A percentile compares a stretch with the other conserved stretches of the same genome.
These are phyloP conservation scores for Bovichtus variegatus DNA, from an alignment of 2,797 vertebrate genomes.

Conservation along the genomic window DNA sequence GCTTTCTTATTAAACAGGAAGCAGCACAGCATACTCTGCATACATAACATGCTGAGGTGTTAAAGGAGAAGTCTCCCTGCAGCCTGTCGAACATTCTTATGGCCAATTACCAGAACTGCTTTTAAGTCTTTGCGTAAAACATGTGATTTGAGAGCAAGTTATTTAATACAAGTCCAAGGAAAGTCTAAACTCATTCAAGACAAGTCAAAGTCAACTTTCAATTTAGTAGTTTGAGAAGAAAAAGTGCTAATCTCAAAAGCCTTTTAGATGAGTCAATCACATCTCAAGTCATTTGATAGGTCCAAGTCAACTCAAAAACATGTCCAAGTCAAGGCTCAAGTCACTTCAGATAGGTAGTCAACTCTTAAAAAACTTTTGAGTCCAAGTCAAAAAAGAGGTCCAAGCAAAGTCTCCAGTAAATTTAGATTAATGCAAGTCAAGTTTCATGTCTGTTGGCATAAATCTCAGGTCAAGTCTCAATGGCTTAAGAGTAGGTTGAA, in stretches of 20 bases:
- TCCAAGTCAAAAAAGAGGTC: not conserved
- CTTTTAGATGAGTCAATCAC: too few relatives aligned
- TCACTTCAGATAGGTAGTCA: not conserved
- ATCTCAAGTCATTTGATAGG: not conserved
- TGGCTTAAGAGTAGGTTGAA: not conserved
- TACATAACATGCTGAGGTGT: not conserved
- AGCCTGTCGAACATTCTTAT: not conserved
- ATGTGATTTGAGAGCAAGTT: too few relatives aligned
- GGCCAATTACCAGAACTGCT: not conserved
- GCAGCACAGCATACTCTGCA: not conserved
- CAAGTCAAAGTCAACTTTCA: not conserved
- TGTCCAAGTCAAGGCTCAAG: not conserved
- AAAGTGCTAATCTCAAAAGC: too few relatives aligned
- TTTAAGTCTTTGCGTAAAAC: too few relatives aligned
- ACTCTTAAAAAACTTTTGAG: not conserved
- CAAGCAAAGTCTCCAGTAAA: not conserved
- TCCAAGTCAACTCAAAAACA: not conserved
- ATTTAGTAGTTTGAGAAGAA: too few relatives aligned
- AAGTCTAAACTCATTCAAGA: not conserved
- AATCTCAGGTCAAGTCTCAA: not conserved
- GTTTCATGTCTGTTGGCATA: not conserved
- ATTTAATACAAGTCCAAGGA: not conserved
- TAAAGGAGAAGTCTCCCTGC: not conserved
- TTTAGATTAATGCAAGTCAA: not conserved
- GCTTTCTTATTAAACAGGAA: slow-evolving; percentile 12